Base-by-base conservation (phyloP, 2,888 invertebrate genomes). In the Lasioglossum calceatum region DNA sequence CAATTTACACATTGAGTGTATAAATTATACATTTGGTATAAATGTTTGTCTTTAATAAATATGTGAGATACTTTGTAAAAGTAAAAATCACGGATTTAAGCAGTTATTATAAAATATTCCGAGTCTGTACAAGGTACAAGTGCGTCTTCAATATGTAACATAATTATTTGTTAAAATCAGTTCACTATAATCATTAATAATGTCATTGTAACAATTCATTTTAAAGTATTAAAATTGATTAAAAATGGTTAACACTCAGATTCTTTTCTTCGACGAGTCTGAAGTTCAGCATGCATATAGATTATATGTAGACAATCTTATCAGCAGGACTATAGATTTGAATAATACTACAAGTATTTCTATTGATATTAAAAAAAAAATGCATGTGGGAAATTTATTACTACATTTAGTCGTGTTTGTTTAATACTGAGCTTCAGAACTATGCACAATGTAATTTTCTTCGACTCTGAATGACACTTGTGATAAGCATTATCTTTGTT, bases 71-170 rank as follows among this genome's bases (percentile, higher is more conserved):
- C 61, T 77, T 74, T 14, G 5, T 27, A 54, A 81, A 61, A 87
- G 76, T 32, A 58, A 36, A 76, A 42, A 39, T 70, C 39, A 39
- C 8, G 12, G 36, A 78, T 78, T 36, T 78, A 75, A 79, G 23
- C 39, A 36, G 73, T 64, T 82, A 73, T 64, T 64, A 78, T 39
- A 39, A 27, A 72, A 72, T 86, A 75, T 90, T 89, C 82, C 88
- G 94, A 94, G 94, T 94, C 94, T 94, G 92, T 94, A 92, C 88
- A 94, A 94, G 94, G 94, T 95, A 94, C 89, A 94, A 93, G 94
- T 94, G 94, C 93, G 93, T 93, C 90, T 87, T 79, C 42, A 72
- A 73, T 84, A 54, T 84, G 72, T 42, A 72, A 58, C 77, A 54
- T 76, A 79, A 79, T 58, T 50, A 77, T 19, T 75, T 71, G 7